Evolutionary conservation across 2,888 invertebrate species (phyloP).

Genomic region (Synanthedon vespiformis): DNA sequence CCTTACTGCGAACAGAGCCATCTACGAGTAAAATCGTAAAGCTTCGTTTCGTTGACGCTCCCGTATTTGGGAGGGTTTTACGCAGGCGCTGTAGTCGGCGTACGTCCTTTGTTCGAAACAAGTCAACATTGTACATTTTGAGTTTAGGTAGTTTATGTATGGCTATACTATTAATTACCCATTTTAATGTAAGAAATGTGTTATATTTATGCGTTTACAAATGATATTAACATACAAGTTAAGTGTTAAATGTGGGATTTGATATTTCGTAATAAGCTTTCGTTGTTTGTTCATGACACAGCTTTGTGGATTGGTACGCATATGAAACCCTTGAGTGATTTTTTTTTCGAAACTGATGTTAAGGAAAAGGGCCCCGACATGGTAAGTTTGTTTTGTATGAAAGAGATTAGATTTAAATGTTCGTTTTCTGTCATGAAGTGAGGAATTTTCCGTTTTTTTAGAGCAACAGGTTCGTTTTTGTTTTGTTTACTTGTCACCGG

Average conservation of each 20-base stretch:
- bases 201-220: constrained; percentile 16
- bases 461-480: constrained; percentile 73
- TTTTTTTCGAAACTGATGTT: constrained; percentile 79
- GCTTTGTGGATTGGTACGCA: constrained; percentile 64
- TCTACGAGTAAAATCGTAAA: constrained; percentile 25
- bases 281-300: constrained; percentile 46
- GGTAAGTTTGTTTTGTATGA: constrained; percentile 65
- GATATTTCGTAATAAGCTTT: constrained; percentile 38
- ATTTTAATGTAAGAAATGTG: constrained; percentile 44
- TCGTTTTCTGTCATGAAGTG: constrained; percentile 58
- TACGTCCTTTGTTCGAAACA: constrained; percentile 70
- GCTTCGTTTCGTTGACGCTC: constrained; percentile 43
- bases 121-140: constrained; percentile 63
- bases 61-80: constrained; percentile 45
- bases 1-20: constrained; percentile 32
- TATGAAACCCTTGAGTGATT: constrained; percentile 78
- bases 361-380: constrained; percentile 86
- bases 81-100: constrained; percentile 68
- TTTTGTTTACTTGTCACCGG: constrained; percentile 73
- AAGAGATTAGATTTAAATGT: constrained; percentile 23
- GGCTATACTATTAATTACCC: constrained; percentile 28
- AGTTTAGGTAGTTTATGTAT: constrained; percentile 50
- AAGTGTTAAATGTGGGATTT: constrained; percentile 34
- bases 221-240: neutral
- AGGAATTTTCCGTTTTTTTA: constrained; percentile 35